Base-by-base conservation (phyloP, 2,888 invertebrate genomes). In the Brenthis daphne region DNA sequence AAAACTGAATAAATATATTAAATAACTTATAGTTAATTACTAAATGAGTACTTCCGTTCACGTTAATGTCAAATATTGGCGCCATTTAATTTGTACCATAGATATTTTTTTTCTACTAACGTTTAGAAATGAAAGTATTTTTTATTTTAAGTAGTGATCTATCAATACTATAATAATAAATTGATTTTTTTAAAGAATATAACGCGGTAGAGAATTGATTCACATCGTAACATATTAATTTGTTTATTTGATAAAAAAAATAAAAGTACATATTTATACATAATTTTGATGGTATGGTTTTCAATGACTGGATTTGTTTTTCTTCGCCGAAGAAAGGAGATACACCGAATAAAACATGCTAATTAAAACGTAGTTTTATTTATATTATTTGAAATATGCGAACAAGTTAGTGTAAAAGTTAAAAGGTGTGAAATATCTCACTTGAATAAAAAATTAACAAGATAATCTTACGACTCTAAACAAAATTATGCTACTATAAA, bases 291-390 rank as follows among this genome's bases (percentile, higher is more conserved):
- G 8, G 11, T 43, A 51, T 53, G 50, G 16, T 63, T 57, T 57
- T 1, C 8, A 43, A 43, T 43, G 37, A 8, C 2, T 11, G 8
- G 2, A 14, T 63, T 63, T 63, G 20, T 66, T 66, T 68, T 48
- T 71, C 55, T 47, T 50, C 69, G 12, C 37, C 54, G 37, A 67
- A 57, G 61, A 60, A 68, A 55, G 64, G 60, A 57, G 66, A 65
- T 61, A 48, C 33, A 55, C 53, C 65, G 43, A 80, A 80, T 80
- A 80, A 80, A 80, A 76, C 68, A 67, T 77, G 70, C 56, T 60
- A 75, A 75, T 66, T 50, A 69, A 75, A 73, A 70, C 71, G 77
- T 80, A 76, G 80, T 80, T 80, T 79, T 78, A 79, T 80, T 79
- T 79, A 70, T 74, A 71, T 67, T 74, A 29, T 58, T 64, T 71